A percentile compares a stretch with the other conserved stretches of the same genome.
Conservation (phyloP, 2,797 vertebrate species). For the Poeciliopsis turneri region DNA sequence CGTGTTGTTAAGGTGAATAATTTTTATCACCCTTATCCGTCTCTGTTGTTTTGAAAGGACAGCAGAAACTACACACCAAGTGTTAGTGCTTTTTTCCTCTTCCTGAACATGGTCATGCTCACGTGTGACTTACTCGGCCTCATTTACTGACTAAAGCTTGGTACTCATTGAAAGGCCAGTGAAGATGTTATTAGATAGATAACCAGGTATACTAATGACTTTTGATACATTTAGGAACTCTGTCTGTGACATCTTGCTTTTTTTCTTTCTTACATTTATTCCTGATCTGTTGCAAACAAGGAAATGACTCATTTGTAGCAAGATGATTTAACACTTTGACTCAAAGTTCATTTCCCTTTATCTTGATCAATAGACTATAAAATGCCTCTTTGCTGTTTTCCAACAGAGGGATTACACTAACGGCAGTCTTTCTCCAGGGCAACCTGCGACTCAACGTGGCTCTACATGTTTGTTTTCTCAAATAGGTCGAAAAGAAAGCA, state of each 20-base stretch:
- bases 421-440: not conserved
- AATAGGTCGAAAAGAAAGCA: not conserved
- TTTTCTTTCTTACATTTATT: not conserved
- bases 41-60: slow-evolving; percentile 2
- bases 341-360: not conserved
- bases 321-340: not conserved
- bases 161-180: not conserved
- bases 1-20: slow-evolving; percentile 1
- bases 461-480: not conserved
- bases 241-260: not conserved
- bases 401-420: not conserved
- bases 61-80: not conserved
- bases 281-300: not conserved
- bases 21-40: not conserved
- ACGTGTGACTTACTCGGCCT: not conserved
- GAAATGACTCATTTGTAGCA: not conserved
- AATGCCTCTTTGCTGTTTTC: not conserved
- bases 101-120: not conserved
- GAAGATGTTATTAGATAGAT: not conserved
- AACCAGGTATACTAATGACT: not conserved
- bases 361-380: not conserved
- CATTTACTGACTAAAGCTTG: not conserved
- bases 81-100: not conserved
- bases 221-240: not conserved
- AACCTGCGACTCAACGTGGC: not conserved